Evolutionary conservation across 1,140 invertebrate species (phyloP).

Genomic region (Phymorhynchus buccinoides): DNA sequence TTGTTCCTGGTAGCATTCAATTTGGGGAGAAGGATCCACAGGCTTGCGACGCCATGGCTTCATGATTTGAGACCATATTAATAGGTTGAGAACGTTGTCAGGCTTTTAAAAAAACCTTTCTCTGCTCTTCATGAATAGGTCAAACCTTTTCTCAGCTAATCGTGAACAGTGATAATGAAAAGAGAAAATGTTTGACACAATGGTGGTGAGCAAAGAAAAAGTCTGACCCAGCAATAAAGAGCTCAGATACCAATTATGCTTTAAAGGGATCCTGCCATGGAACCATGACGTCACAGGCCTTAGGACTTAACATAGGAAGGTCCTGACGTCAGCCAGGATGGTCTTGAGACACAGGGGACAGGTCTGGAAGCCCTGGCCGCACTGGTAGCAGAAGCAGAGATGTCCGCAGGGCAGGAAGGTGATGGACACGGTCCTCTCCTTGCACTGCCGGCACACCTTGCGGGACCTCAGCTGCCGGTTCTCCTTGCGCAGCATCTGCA

Average conservation of each 20-base stretch:
- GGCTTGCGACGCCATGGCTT: background rate
- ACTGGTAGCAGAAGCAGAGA: slow-evolving; percentile 24
- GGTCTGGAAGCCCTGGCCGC: background rate
- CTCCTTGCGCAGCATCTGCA: background rate
- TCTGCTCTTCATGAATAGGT: too few relatives aligned
- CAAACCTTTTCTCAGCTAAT: too few relatives aligned
- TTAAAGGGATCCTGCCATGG: background rate
- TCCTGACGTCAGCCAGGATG: slow-evolving; percentile 34
- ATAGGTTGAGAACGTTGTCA: background rate
- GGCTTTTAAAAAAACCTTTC: too few relatives aligned
- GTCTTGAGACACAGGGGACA: slow-evolving; percentile 22
- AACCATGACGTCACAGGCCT: background rate
- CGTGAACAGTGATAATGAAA: too few relatives aligned
- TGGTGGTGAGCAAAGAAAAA: too few relatives aligned
- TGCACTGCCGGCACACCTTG: slow-evolving; percentile 17
- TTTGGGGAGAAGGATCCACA: background rate
- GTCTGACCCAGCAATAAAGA: too few relatives aligned
- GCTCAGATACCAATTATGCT: too few relatives aligned
- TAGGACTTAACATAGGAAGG: background rate
- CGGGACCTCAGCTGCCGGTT: slow-evolving; percentile 11
- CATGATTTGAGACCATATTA: background rate
- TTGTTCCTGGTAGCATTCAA: background rate
- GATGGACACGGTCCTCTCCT: background rate
- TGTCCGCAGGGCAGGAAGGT: slow-evolving; percentile 33
- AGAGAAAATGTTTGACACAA: too few relatives aligned